These are phyloP conservation scores for Bujurquina vittata DNA, from an alignment of 2,113 vertebrate species.

Conservation along the genomic window DNA sequence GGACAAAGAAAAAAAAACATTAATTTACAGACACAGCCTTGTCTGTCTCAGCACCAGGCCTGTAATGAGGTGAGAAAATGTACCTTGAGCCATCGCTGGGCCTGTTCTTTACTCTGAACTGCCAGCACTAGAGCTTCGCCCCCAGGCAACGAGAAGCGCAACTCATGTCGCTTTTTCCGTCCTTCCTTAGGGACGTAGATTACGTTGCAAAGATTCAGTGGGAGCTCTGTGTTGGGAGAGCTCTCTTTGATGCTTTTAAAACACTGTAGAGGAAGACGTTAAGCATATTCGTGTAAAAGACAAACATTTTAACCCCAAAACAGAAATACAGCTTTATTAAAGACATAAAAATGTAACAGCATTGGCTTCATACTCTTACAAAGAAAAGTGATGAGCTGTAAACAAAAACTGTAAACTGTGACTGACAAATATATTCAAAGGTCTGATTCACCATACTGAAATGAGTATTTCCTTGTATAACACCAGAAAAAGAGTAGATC, in stretches of 20 bases:
- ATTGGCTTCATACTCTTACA: neutral
- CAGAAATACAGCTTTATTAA: neutral
- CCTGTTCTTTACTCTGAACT: conserved; percentile 95
- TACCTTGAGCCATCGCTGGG: conserved; percentile 97
- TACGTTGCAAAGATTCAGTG: conserved; percentile 87
- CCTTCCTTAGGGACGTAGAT: conserved; percentile 94
- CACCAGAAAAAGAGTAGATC: neutral
- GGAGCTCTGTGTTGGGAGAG: conserved; percentile 87
- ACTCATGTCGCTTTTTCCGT: conserved; percentile 92
- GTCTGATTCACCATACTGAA: neutral
- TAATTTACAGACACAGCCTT: neutral
- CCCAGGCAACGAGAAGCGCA: conserved; percentile 90
- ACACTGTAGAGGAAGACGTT: conserved; percentile 79
- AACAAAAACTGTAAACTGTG: neutral
- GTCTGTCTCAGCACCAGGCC: neutral
- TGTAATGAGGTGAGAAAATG: neutral
- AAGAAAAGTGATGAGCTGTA: neutral
- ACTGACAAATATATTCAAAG: neutral
- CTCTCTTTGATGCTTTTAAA: conserved; percentile 97
- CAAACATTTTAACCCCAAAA: neutral
- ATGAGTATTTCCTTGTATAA: neutral
- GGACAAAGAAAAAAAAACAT: conserved; percentile 26
- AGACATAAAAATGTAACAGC: too few species aligned
- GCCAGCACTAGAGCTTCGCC: conserved; percentile 92
- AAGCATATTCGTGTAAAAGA: neutral